A percentile compares a stretch with the other conserved stretches of the same genome.
Conservation (phyloP, 2,113 vertebrate genomes). For the Tympanuchus pallidicinctus region DNA sequence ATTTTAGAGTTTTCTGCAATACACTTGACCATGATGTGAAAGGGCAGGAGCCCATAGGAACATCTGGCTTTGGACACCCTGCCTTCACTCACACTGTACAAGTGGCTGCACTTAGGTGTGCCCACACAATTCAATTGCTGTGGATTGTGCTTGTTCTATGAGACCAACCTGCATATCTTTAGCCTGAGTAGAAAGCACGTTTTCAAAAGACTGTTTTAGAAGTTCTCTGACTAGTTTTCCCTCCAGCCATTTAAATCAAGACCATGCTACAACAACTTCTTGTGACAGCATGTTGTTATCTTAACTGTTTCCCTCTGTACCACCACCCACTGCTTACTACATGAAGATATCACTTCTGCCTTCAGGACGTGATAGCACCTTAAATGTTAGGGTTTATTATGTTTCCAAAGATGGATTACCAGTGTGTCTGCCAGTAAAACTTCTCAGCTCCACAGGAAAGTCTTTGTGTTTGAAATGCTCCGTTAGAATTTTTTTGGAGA, state of each 20-base stretch:
- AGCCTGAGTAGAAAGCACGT: not conserved
- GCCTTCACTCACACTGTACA: not conserved
- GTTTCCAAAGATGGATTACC: slow-evolving; percentile 51
- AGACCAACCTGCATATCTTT: not conserved
- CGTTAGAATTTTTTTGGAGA: slow-evolving; percentile 47
- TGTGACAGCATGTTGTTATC: not conserved
- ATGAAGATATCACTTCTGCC: slow-evolving; percentile 42
- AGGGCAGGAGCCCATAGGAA: not conserved
- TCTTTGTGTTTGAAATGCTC: slow-evolving; percentile 70
- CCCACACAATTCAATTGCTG: not conserved
- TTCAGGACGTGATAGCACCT: slow-evolving; percentile 62
- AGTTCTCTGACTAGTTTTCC: not conserved
- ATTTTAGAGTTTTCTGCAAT: not conserved
- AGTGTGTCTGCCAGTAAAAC: slow-evolving; percentile 45
- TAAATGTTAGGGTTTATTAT: slow-evolving; percentile 28
- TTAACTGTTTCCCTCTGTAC: not conserved
- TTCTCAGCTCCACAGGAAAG: slow-evolving; percentile 65
- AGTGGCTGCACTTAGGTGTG: not conserved
- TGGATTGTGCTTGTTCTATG: not conserved
- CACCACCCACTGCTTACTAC: slow-evolving; percentile 14
- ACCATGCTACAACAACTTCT: not conserved
- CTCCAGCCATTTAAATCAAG: not conserved
- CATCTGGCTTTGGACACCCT: not conserved
- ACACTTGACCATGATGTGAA: not conserved
- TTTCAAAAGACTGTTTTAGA: not conserved